Evolutionary conservation across 2,888 invertebrate species (phyloP), one percentile per base, ranked within the genome.

Genomic region (Cactoblastis cactorum): DNA sequence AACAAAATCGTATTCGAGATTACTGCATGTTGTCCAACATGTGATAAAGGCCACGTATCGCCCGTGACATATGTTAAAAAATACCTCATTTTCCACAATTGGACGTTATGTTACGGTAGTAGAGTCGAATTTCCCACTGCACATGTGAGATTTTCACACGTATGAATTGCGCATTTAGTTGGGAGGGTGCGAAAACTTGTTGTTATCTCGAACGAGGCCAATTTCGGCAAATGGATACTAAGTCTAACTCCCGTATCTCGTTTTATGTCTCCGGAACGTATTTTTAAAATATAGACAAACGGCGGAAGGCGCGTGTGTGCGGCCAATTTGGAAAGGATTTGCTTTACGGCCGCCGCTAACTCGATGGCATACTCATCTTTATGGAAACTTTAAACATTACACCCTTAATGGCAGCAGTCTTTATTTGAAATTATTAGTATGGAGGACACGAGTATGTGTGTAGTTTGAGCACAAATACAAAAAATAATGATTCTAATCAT

Each of bases 201-300:
- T 87, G 87, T 87, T 90, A 90, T 90, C 89, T 87, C 71, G 74
- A 82, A 84, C 80, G 82, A 83, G 83, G 75, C 89, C 90, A 90
- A 90, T 90, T 89, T 89, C 85, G 72, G 80, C 84, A 88, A 90
- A 90, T 89, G 89, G 89, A 87, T 87, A 89, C 88, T 88, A 87
- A 88, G 89, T 88, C 86, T 85, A 82, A 83, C 82, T 77, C 76
- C 77, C 84, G 84, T 87, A 87, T 88, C 87, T 88, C 77, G 77
- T 75, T 80, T 87, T 88, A 86, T 78, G 80, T 78, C 80, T 73
- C 67, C 69, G 68, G 68, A 74, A 70, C 71, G 74, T 80, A 76
- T 77, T 78, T 88, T 87, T 84, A 89, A 88, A 89, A 87, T 88
- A 86, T 87, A 83, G 84, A 80, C 76, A 71, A 70, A 72, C 71